phyloP scores from a whole-genome alignment of 2,113 vertebrate species.

The Pterocles gutturalis region DNA sequence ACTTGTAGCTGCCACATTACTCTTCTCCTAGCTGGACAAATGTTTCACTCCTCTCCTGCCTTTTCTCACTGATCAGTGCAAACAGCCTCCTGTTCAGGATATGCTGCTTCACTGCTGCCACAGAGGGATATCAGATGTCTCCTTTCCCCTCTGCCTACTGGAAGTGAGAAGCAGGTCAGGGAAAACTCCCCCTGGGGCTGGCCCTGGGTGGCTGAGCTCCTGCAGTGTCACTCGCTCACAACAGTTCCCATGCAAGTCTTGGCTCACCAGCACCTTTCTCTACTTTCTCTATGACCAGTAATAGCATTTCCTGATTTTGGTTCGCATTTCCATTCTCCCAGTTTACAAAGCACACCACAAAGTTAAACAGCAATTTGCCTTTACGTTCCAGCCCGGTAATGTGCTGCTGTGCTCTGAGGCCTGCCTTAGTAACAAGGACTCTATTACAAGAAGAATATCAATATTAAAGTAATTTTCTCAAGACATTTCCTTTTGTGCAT shows the following conservation, averaged over 20 bases:
- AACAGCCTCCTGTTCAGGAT: neutral
- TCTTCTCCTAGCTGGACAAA: neutral
- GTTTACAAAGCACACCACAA: neutral
- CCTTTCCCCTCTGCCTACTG: neutral
- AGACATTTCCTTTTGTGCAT: neutral
- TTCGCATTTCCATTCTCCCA: neutral
- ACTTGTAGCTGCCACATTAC: neutral
- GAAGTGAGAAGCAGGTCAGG: neutral
- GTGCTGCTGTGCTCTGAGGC: neutral
- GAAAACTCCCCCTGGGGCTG: neutral
- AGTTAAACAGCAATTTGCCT: neutral
- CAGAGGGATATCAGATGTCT: accelerated
- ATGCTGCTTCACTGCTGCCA: neutral
- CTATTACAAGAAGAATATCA: neutral
- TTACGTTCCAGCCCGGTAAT: neutral
- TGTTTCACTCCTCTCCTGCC: neutral
- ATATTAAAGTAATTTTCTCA: constrained; percentile 60
- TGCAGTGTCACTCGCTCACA: accelerated
- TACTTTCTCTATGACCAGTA: neutral
- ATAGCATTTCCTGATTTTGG: neutral
- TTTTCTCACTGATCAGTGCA: neutral
- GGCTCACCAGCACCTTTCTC: neutral
- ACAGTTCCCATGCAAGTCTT: neutral
- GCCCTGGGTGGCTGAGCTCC: neutral
- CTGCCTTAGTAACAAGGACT: neutral